Conservation (phyloP, 2,888 invertebrate genomes). For the Diogma glabrata region DNA sequence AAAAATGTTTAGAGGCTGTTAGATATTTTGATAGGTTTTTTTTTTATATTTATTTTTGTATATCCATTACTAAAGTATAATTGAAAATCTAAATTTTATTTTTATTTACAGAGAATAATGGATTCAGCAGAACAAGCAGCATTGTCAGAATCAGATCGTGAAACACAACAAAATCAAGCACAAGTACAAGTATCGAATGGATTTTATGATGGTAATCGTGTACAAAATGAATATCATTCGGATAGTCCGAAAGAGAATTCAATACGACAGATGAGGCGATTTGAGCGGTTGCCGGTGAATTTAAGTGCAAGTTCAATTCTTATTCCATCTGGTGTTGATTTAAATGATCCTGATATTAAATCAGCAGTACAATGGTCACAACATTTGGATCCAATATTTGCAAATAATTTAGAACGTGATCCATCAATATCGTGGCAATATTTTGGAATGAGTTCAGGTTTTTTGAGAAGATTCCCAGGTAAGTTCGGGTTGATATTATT, state of each 20-base stretch:
- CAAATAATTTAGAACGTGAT: slow-evolving; percentile 81
- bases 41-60: too few relatives aligned
- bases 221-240: slow-evolving; percentile 59
- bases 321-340: slow-evolving; percentile 48
- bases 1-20: too few relatives aligned
- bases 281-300: slow-evolving; percentile 77
- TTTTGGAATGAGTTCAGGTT: slow-evolving; percentile 93
- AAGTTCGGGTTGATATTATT: too few relatives aligned
- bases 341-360: slow-evolving; percentile 61
- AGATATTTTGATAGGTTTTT: too few relatives aligned
- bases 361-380: slow-evolving; percentile 93
- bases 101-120: slow-evolving; percentile 64
- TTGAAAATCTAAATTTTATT: slow-evolving; percentile 1
- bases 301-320: slow-evolving; percentile 78
- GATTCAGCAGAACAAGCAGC: slow-evolving; percentile 85
- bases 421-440: slow-evolving; percentile 96
- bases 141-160: slow-evolving; percentile 50
- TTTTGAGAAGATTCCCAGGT: slow-evolving; percentile 93
- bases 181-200: slow-evolving; percentile 45
- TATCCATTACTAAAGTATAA: too few relatives aligned
- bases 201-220: slow-evolving; percentile 69
- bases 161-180: slow-evolving; percentile 45
- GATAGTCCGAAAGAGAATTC: slow-evolving; percentile 59
- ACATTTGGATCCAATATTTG: slow-evolving; percentile 78
- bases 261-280: slow-evolving; percentile 67